phyloP scores from a whole-genome alignment of 1,140 invertebrate genomes.

The Drosophila ironensis region DNA sequence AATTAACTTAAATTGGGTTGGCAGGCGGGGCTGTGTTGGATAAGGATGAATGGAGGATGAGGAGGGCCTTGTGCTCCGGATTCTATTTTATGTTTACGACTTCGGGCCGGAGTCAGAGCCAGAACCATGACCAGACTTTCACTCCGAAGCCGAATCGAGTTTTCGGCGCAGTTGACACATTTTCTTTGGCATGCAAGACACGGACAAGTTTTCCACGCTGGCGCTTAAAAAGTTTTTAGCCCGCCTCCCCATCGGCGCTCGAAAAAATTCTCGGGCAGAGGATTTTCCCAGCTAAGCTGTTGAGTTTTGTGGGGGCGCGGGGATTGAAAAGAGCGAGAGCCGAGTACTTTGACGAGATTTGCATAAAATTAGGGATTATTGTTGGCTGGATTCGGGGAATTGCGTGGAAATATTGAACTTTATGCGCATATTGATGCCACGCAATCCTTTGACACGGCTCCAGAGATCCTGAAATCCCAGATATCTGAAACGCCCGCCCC shows the following conservation, averaged over 20 bases:
- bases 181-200: conserved; percentile 73
- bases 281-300: conserved; percentile 63
- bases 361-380: conserved; percentile 78
- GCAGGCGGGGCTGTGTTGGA: background rate
- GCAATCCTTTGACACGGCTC: conserved; percentile 44
- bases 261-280: conserved; percentile 40
- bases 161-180: conserved; percentile 55
- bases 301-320: conserved; percentile 8
- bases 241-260: background rate
- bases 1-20: conserved; percentile 71
- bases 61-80: conserved; percentile 17
- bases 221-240: conserved; percentile 69
- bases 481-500: background rate
- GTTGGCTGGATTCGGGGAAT: conserved; percentile 69
- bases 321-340: conserved; percentile 18
- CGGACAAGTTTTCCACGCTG: conserved; percentile 72
- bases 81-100: conserved; percentile 56
- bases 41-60: conserved; percentile 14
- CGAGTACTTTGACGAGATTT: conserved; percentile 67
- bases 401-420: conserved; percentile 73
- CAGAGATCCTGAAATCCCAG: background rate
- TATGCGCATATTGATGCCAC: conserved; percentile 70
- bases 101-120: conserved; percentile 1
- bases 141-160: conserved; percentile 21
- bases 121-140: conserved; percentile 17